Evolutionary conservation across 2,113 vertebrate genomes (phyloP).

Genomic region (Onychostoma macrolepis): DNA sequence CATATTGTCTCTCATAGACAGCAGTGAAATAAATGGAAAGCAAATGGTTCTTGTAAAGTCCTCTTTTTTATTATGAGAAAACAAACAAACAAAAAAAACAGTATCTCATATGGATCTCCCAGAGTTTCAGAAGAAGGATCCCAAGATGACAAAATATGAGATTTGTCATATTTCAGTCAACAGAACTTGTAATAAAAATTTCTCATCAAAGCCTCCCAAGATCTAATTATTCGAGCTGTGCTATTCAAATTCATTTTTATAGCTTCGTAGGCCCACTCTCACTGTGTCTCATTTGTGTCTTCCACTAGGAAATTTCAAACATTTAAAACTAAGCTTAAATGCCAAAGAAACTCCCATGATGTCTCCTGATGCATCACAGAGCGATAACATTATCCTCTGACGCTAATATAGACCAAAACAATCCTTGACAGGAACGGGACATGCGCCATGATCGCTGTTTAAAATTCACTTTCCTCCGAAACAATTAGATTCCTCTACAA

Average conservation of each 20-base stretch:
- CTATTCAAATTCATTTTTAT: not conserved
- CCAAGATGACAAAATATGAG: not conserved
- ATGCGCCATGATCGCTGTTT: not conserved
- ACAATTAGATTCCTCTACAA: conserved; percentile 34
- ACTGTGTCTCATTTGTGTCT: not conserved
- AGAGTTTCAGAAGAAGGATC: not conserved
- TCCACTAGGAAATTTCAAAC: not conserved
- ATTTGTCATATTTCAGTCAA: not conserved
- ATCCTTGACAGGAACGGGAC: not conserved
- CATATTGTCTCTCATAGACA: too few relatives aligned
- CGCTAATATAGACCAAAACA: not conserved
- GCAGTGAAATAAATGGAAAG: too few relatives aligned
- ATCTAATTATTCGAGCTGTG: not conserved
- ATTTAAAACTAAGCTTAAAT: not conserved
- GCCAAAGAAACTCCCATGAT: not conserved
- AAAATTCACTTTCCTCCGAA: conserved; percentile 31
- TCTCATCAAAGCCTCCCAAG: not conserved
- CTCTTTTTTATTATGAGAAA: too few relatives aligned
- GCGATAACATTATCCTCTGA: not conserved
- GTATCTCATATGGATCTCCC: not conserved
- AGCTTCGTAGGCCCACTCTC: not conserved
- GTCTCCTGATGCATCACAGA: not conserved
- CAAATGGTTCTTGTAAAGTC: too few relatives aligned
- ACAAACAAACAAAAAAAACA: too few relatives aligned
- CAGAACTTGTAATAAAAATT: too few relatives aligned